phyloP scores from a whole-genome alignment of 2,888 invertebrate species.

The Caenorhabditis sp. region DNA sequence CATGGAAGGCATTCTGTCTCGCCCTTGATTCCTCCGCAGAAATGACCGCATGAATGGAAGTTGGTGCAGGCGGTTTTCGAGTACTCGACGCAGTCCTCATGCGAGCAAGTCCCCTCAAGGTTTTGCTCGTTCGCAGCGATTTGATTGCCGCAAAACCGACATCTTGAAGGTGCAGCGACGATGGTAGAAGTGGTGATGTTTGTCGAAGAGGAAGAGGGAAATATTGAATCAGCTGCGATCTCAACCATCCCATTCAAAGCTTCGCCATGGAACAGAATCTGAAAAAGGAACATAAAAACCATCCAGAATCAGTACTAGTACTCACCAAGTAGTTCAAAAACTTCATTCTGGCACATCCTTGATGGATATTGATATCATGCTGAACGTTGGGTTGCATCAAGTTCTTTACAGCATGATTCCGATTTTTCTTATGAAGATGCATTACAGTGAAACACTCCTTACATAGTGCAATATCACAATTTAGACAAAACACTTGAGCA shows the following conservation, averaged over 20 bases:
- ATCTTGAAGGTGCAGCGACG: conserved; percentile 19
- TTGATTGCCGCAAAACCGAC: conserved; percentile 53
- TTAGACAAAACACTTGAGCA: conserved; percentile 82
- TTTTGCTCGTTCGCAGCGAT: conserved; percentile 75
- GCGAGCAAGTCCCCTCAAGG: conserved; percentile 87
- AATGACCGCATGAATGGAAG: conserved; percentile 85
- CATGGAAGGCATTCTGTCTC: conserved; percentile 48
- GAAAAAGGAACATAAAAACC: conserved; percentile 23
- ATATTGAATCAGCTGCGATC: conserved; percentile 79
- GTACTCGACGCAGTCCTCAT: conserved; percentile 90
- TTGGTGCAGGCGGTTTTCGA: conserved; percentile 81
- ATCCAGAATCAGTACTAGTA: too few relatives aligned
- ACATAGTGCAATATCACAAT: conserved; percentile 80
- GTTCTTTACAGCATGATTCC: conserved; percentile 71
- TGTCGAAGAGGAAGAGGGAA: conserved; percentile 22
- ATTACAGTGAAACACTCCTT: conserved; percentile 92
- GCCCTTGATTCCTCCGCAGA: conserved; percentile 68
- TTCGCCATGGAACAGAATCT: conserved; percentile 85
- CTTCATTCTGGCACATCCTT: conserved; percentile 90
- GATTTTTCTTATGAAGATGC: conserved; percentile 87
- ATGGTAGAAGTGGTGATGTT: conserved; percentile 9
- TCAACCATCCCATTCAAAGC: conserved; percentile 85
- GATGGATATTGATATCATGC: conserved; percentile 89
- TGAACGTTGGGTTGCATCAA: conserved; percentile 29
- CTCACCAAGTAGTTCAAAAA: conserved; percentile 85